Evolutionary conservation across 2,888 invertebrate species (phyloP).

Genomic region (Agrochola lota): DNA sequence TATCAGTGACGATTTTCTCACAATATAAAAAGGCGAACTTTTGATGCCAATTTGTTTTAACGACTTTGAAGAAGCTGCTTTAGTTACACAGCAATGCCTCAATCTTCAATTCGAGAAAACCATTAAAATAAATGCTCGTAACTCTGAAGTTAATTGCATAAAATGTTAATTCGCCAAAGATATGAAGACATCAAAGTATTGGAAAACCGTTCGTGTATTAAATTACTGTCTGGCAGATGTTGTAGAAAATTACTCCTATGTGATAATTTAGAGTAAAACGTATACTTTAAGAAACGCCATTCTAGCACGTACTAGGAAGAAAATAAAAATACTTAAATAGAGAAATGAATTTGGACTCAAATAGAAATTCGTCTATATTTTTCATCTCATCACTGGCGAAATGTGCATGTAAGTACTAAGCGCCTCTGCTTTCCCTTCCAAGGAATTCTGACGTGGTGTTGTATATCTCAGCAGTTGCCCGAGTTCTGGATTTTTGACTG

Average conservation of each 20-base stretch:
- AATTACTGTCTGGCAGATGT: slow-evolving; percentile 67
- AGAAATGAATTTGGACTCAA: background rate
- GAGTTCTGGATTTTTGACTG: too few relatives aligned
- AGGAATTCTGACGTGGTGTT: too few relatives aligned
- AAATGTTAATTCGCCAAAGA: slow-evolving; percentile 58
- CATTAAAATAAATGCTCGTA: slow-evolving; percentile 25
- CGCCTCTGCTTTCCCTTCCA: too few relatives aligned
- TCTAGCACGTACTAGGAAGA: background rate
- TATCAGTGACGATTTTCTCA: background rate
- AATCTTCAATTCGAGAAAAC: slow-evolving; percentile 8
- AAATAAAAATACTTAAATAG: background rate
- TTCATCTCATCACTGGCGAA: too few relatives aligned
- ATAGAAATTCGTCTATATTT: background rate
- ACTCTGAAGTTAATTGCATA: slow-evolving; percentile 51
- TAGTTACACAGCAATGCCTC: background rate
- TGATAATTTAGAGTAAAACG: background rate
- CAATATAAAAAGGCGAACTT: background rate
- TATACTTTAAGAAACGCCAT: background rate
- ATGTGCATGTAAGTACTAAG: too few relatives aligned
- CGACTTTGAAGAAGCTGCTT: background rate
- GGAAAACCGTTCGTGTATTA: slow-evolving; percentile 72
- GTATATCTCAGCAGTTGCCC: too few relatives aligned
- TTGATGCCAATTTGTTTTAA: background rate
- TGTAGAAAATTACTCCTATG: slow-evolving; percentile 59
- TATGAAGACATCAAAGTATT: slow-evolving; percentile 70